Evolutionary conservation across 1,140 invertebrate genomes (phyloP), one percentile per base, ranked within the genome.

Genomic region (Oppia nitens): DNA sequence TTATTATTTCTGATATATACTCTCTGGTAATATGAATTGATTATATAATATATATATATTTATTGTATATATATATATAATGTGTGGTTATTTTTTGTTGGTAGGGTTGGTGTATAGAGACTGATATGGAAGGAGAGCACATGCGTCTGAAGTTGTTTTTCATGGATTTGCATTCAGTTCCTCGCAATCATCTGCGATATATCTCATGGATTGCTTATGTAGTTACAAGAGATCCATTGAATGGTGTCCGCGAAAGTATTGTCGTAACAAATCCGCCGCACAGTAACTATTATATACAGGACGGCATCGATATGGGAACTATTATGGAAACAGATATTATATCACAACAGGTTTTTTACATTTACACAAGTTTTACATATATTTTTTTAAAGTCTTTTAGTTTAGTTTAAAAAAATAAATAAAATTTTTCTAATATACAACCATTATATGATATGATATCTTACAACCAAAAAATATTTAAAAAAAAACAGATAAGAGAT

Each of bases 101-200:
- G 9, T 20, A 84, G 66, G 84, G 83, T 0, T 91, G 87, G 87
- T 77, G 80, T 24, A 73, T 90, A 20, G 79, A 87, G 62, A 80
- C 83, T 6, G 85, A 89, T 68, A 78, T 83, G 11, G 84, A 86
- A 64, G 83, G 83, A 0, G 83, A 87, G 62, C 82, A 79, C 3
- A 79, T 87, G 26, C 74, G 83, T 27, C 73, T 91, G 26, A 66
- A 67, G 53, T 58, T 90, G 68, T 81, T 86, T 60, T 89, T 85
- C 73, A 84, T 85, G 55, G 85, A 89, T 66, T 81, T 89, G 21
- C 82, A 85, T 65, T 84, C 87, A 65, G 84, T 90, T 17, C 86
- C 86, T 0, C 73, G 85, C 29, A 87, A 86, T 68, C 85, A 87
- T 71, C 62, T 71, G 1, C 70, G 83, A 61, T 87, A 84, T 68